phyloP scores from a whole-genome alignment of 2,797 vertebrate genomes.

The Chaunax sp. region DNA sequence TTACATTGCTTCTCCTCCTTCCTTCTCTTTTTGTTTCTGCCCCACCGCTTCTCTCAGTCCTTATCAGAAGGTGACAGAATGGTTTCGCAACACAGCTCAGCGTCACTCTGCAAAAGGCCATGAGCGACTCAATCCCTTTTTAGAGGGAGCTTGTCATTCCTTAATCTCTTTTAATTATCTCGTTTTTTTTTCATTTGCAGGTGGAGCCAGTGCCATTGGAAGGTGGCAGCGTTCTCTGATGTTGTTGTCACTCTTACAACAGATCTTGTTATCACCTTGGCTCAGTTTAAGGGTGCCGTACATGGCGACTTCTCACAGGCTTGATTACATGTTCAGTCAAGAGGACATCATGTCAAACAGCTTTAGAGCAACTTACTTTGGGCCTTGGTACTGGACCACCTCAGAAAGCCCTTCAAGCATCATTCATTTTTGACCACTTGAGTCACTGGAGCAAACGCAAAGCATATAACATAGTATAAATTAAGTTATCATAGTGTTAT shows the following conservation, averaged over 20 bases:
- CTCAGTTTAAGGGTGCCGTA: constrained; percentile 24
- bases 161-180: constrained; percentile 67
- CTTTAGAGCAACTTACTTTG: background rate
- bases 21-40: constrained; percentile 29
- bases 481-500: no score
- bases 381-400: no score
- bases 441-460: no score
- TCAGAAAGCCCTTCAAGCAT: no score
- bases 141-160: constrained; percentile 47
- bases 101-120: constrained; percentile 49
- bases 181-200: constrained; percentile 50
- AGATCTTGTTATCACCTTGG: constrained; percentile 55
- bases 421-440: no score
- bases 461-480: no score
- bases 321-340: constrained; percentile 25
- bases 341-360: background rate
- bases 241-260: constrained; percentile 49
- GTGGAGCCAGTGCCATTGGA: constrained; percentile 36
- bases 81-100: constrained; percentile 52
- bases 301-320: constrained; percentile 37
- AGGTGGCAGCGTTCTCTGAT: constrained; percentile 37
- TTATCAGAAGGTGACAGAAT: constrained; percentile 70
- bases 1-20: constrained; percentile 12
- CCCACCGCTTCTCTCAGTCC: constrained; percentile 37
- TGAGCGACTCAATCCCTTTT: constrained; percentile 43